Evolutionary conservation across 2,797 vertebrate species (phyloP).

Genomic region (Channa striata): DNA sequence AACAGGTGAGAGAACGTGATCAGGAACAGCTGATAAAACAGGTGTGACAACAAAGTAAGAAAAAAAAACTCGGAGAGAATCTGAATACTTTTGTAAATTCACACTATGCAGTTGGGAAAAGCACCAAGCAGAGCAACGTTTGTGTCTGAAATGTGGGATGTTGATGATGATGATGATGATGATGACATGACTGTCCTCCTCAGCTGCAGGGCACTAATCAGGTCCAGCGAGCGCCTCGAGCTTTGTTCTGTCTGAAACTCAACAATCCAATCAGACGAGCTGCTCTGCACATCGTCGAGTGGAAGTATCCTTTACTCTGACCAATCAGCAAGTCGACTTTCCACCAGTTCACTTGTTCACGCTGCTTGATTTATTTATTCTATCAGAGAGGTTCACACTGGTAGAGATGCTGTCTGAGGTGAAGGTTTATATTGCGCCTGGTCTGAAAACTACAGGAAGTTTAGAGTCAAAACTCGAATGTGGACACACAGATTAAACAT

Average conservation of each 20-base stretch:
- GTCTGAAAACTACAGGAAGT: too few species aligned
- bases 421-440: too few species aligned
- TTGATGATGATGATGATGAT: neutral
- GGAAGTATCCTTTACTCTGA: constrained; percentile 90
- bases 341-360: too few species aligned
- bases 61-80: constrained; percentile 39
- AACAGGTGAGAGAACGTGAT: constrained; percentile 11
- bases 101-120: neutral
- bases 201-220: constrained; percentile 84
- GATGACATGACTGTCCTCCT: neutral
- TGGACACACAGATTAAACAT: too few species aligned
- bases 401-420: too few species aligned
- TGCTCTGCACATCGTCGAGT: constrained; percentile 92
- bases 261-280: constrained; percentile 92
- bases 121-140: too few species aligned
- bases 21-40: too few species aligned
- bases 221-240: constrained; percentile 87
- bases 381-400: too few species aligned
- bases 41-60: constrained; percentile 10
- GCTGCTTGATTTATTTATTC: too few species aligned
- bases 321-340: constrained; percentile 27
- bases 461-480: too few species aligned
- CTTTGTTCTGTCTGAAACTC: constrained; percentile 91
- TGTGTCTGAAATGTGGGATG: too few species aligned
- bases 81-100: too few species aligned